Percentiles rank a stretch among this genome's conserved stretches.
Conservation (phyloP, 2,888 invertebrate genomes). For the Heliothis peltigera region DNA sequence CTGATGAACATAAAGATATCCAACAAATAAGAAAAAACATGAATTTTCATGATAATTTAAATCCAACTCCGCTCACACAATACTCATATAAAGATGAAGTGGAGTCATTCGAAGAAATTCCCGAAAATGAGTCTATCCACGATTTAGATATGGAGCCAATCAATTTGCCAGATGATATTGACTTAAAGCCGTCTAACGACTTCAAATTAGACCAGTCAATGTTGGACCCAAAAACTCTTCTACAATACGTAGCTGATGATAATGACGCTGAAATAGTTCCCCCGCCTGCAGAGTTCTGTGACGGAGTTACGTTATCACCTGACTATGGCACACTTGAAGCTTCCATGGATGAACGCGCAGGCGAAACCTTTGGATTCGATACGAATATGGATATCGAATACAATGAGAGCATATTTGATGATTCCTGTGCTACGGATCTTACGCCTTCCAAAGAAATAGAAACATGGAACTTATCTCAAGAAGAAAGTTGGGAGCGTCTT, state of each 20-base stretch:
- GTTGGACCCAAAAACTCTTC: conserved; percentile 80
- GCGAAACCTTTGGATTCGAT: not conserved
- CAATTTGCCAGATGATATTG: conserved; percentile 23
- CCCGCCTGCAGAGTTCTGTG: conserved; percentile 79
- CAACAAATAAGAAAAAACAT: not conserved
- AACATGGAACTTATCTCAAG: conserved; percentile 73
- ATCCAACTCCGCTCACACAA: conserved; percentile 5
- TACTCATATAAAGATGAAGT: not conserved
- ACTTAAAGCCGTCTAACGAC: conserved; percentile 44
- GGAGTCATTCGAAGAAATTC: conserved; percentile 4
- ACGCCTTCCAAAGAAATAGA: conserved; percentile 73
- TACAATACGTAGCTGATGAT: conserved; percentile 70
- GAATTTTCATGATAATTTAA: not conserved
- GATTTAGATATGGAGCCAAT: conserved; percentile 41
- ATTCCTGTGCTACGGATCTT: conserved; percentile 51
- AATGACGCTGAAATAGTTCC: conserved; percentile 69
- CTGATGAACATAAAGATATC: conserved; percentile 6
- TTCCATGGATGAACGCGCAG: not conserved
- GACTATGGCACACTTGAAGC: conserved; percentile 8
- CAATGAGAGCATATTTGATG: conserved; percentile 59
- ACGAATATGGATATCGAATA: conserved; percentile 8
- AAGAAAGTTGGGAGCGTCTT: conserved; percentile 51
- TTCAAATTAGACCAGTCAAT: conserved; percentile 73
- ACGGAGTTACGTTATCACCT: conserved; percentile 54
- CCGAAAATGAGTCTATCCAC: conserved; percentile 9